These are phyloP conservation scores for Eretmocerus hayati DNA, from an alignment of 2,888 invertebrate species.

Conservation along the genomic window DNA sequence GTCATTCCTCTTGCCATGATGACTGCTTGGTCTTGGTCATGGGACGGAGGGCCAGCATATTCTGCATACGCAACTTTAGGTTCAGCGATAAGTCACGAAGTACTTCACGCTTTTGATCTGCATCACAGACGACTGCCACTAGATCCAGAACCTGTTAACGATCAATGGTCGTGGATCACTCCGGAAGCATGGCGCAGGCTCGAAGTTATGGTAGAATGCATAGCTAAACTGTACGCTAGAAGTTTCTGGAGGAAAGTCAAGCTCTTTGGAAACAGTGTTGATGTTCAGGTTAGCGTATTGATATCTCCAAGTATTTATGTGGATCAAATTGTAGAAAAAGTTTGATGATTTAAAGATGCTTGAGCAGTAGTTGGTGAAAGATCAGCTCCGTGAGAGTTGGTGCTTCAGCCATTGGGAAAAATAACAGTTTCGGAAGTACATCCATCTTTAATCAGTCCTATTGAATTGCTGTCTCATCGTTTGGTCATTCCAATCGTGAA, in stretches of 20 bases:
- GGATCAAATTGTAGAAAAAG: too few species aligned
- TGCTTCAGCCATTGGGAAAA: too few species aligned
- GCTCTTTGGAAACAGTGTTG: conserved; percentile 46
- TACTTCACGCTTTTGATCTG: conserved; percentile 50
- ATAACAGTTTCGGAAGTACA: too few species aligned
- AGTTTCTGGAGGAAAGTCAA: conserved; percentile 46
- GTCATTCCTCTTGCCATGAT: conserved; percentile 50
- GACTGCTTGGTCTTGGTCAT: conserved; percentile 48
- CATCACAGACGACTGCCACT: conserved; percentile 38
- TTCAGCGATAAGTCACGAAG: conserved; percentile 50
- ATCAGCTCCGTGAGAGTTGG: too few species aligned
- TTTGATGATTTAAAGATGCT: too few species aligned
- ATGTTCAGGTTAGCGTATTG: conserved; percentile 44
- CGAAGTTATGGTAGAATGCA: conserved; percentile 46
- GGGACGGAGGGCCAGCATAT: conserved; percentile 47
- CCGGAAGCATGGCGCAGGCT: conserved; percentile 45
- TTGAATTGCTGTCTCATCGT: too few species aligned
- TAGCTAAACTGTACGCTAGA: conserved; percentile 47
- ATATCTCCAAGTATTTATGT: too few species aligned
- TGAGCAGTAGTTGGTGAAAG: too few species aligned
- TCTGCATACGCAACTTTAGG: conserved; percentile 49
- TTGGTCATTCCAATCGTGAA: too few species aligned
- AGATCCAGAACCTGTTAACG: conserved; percentile 37
- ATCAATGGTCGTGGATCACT: conserved; percentile 44
- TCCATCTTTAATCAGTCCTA: too few species aligned